A percentile compares a stretch with the other conserved stretches of the same genome.
Evolutionary conservation across 2,113 vertebrate species (phyloP).

Genomic region (Syrmaticus mikado): DNA sequence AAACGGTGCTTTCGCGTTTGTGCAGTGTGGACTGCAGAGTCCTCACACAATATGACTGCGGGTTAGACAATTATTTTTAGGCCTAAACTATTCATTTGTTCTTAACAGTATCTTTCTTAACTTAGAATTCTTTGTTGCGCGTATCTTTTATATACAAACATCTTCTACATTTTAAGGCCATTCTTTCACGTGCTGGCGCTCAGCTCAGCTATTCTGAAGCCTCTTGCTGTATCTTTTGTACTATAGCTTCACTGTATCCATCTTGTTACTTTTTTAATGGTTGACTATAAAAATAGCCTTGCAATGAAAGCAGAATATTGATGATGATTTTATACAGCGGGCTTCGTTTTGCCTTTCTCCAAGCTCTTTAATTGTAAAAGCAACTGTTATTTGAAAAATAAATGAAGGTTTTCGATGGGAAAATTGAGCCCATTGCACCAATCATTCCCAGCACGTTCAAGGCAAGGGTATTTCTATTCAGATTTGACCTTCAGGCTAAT

Average conservation of each 20-base stretch:
- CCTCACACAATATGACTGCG: background rate
- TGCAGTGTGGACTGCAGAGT: background rate
- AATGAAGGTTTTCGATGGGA: constrained; percentile 34
- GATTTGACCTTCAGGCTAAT: constrained; percentile 67
- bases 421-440: constrained; percentile 39
- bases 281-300: constrained; percentile 40
- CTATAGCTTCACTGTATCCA: constrained; percentile 14
- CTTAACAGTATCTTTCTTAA: constrained; percentile 20
- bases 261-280: constrained; percentile 23
- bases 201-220: constrained; percentile 1
- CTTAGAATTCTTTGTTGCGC: background rate
- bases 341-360: constrained; percentile 5
- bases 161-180: background rate
- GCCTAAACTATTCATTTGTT: constrained; percentile 7
- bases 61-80: constrained; percentile 27
- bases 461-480: constrained; percentile 46
- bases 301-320: constrained; percentile 33
- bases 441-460: constrained; percentile 17
- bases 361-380: constrained; percentile 49
- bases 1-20: constrained; percentile 10
- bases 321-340: background rate
- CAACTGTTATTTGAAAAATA: constrained; percentile 48
- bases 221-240: background rate
- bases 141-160: background rate
- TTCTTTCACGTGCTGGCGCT: background rate